A percentile compares a stretch with the other conserved stretches of the same genome.
Conservation (phyloP, 2,113 vertebrate genomes). For the Poeciliopsis occidentalis region DNA sequence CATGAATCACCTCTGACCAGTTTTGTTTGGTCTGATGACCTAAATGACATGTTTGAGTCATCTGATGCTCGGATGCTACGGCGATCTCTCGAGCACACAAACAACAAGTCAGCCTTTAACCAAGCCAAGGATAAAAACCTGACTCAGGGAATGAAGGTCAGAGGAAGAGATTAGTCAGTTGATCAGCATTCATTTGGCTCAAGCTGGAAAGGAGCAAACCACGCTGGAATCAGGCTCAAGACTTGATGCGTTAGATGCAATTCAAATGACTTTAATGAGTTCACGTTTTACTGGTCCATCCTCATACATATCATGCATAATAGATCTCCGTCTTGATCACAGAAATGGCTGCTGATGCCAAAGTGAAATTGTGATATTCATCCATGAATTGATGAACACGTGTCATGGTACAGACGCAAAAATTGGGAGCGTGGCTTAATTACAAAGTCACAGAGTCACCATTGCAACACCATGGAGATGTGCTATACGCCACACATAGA, state of each 20-base stretch:
- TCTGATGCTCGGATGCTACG: slow-evolving; percentile 32
- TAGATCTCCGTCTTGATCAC: slow-evolving; percentile 8
- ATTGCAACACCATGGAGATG: neutral
- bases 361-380: slow-evolving; percentile 23
- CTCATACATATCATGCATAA: slow-evolving; percentile 26
- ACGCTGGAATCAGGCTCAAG: slow-evolving; percentile 35
- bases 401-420: slow-evolving; percentile 11
- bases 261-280: slow-evolving; percentile 44
- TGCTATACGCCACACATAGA: neutral
- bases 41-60: slow-evolving; percentile 42
- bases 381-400: slow-evolving; percentile 18
- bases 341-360: slow-evolving; percentile 13
- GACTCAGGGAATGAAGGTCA: slow-evolving; percentile 53
- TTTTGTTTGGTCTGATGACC: slow-evolving; percentile 21
- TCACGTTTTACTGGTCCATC: slow-evolving; percentile 17
- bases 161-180: slow-evolving; percentile 39
- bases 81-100: slow-evolving; percentile 25
- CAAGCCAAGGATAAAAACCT: slow-evolving; percentile 27
- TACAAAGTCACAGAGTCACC: neutral
- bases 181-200: slow-evolving; percentile 47
- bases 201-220: slow-evolving; percentile 37
- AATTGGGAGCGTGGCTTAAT: neutral
- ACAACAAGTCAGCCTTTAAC: slow-evolving; percentile 37
- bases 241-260: slow-evolving; percentile 27
- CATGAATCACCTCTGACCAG: slow-evolving; percentile 31